Evolutionary conservation across 1,140 invertebrate genomes (phyloP), one percentile per base, ranked within the genome.

Genomic region (Drosophila suzukii): DNA sequence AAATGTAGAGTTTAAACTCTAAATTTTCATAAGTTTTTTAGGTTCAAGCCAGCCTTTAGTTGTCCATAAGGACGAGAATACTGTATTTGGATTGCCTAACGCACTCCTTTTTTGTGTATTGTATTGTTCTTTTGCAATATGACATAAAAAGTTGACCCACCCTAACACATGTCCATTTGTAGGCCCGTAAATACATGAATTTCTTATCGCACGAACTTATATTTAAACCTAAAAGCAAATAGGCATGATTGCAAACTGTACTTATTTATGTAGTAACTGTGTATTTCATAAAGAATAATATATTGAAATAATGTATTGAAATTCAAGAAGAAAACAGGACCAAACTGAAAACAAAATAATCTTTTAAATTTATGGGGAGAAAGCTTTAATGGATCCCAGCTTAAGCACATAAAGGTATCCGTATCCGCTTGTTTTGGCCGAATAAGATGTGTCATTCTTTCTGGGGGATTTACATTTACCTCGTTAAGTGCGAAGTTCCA

Each of bases 171-270:
- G 4, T 32, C 6, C 32, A 15, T 5, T 12, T 11, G 17, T 15
- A 15, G n/a, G 12, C 20, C 11, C 7, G 13, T 10, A 50, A 50
- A 24, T 46, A 44, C 7, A 27, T 15, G 24, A 11, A 50, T 67
- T 67, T 53, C 60, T 68, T 66, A 68, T 68, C 61, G 17, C 6
- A n/a, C 3, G 34, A 53, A 38, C 10, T 38, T 30, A 27, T 51
- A 36, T 43, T 32, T 15, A 24, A 15, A 6, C 15, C 30, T 34
- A 17, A 58, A 63, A 49, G 20, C 24, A 41, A n/a, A 11, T 27
- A 38, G 8, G 13, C 7, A 3, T 39, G 36, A 39, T 30, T 17
- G 11, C 11, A 6, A 39, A 5, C 5, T 58, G 43, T 50, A 20
- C 11, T 20, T 30, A 10, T 11, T 51, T 6, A 30, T 5, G 30